These are phyloP conservation scores for Palythoa caribaeorum DNA, from an alignment of 92 coral and sea anemone genomes.

Conservation along the genomic window DNA sequence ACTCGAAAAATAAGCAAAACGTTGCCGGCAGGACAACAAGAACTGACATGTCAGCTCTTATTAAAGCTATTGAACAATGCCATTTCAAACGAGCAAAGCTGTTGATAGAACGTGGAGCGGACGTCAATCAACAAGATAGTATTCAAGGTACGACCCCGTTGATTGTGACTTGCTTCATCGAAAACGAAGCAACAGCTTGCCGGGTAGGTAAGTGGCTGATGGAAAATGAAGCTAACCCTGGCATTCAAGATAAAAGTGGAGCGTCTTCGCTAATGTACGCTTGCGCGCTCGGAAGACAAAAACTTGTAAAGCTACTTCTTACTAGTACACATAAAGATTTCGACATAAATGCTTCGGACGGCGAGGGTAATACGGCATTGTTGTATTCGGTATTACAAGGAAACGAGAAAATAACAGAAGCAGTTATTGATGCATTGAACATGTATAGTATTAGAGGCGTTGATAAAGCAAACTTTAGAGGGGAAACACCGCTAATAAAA, in stretches of 20 bases:
- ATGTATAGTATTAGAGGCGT: conserved; percentile 53
- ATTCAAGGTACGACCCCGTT: conserved; percentile 71
- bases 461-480: conserved; percentile 71
- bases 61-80: conserved; percentile 70
- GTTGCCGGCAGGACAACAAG: neutral
- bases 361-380: conserved; percentile 71
- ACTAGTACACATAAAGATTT: conserved; percentile 46
- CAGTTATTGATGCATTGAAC: conserved; percentile 65
- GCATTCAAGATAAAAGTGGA: conserved; percentile 61
- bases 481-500: conserved; percentile 79
- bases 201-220: conserved; percentile 64
- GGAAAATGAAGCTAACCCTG: conserved; percentile 67
- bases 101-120: conserved; percentile 66
- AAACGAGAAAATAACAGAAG: conserved; percentile 56
- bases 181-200: conserved; percentile 68
- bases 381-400: conserved; percentile 69
- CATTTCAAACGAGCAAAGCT: conserved; percentile 76
- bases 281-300: conserved; percentile 64
- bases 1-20: neutral
- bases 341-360: conserved; percentile 65
- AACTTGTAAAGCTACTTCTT: conserved; percentile 56
- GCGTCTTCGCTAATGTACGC: conserved; percentile 77
- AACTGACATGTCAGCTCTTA: conserved; percentile 67
- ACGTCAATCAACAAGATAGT: conserved; percentile 65
- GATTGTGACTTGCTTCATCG: conserved; percentile 64